Conservation (phyloP, 2,113 vertebrate genomes). For the Athene cunicularia region DNA sequence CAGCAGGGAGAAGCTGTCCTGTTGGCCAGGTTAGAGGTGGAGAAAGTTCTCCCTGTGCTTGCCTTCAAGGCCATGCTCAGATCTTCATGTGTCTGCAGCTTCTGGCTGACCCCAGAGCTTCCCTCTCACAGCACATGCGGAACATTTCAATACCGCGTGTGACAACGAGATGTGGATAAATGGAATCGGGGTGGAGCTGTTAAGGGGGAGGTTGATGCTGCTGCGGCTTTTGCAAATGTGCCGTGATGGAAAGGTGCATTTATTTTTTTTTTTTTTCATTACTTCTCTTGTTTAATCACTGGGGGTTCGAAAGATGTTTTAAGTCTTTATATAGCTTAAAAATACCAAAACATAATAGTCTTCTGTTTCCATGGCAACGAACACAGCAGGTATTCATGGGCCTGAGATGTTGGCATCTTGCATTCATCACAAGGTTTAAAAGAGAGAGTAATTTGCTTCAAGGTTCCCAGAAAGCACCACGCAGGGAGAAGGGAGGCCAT, state of each 20-base stretch:
- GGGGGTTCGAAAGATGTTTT: not conserved
- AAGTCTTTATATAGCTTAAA: not conserved
- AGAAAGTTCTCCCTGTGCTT: not conserved
- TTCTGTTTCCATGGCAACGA: not conserved
- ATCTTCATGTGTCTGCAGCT: not conserved
- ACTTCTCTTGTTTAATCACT: not conserved
- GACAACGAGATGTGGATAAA: no score
- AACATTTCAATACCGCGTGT: rapidly evolving
- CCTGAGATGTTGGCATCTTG: not conserved
- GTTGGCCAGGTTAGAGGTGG: not conserved
- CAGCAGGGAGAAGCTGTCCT: rapidly evolving
- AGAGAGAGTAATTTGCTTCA: not conserved
- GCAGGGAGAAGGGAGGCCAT: rapidly evolving
- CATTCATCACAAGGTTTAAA: not conserved
- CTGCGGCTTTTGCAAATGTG: not conserved
- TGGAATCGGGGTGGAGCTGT: not conserved
- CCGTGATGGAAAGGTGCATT: not conserved
- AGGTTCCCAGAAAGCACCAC: not conserved
- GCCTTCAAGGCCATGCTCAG: not conserved
- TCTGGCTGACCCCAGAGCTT: not conserved
- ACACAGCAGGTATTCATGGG: not conserved
- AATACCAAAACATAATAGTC: not conserved
- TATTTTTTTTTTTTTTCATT: not conserved
- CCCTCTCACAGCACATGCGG: not conserved
- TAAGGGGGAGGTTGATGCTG: not conserved